Base-by-base conservation (phyloP, 2,888 invertebrate genomes). In the Allacma fusca region DNA sequence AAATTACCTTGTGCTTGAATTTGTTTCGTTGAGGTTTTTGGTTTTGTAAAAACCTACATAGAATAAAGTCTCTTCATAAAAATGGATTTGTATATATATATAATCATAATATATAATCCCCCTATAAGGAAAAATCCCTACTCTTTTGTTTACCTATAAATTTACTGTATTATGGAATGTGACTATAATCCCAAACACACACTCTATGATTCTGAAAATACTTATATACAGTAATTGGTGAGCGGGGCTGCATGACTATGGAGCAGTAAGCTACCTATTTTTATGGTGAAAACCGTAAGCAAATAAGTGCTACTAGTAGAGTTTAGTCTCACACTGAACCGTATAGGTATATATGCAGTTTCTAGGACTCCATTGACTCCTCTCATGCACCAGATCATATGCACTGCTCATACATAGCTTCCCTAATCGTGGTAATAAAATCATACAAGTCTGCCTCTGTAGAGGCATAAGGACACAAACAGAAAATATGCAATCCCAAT, bases 401-500 rank as follows among this genome's bases (percentile, higher is more conserved):
- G 50, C 19, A 50, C 40, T 40, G 7, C 5, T 19, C n/a, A 1
- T 50, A 5, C 19, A 50, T 50, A 50, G 7, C 50, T n/a, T 13
- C 19, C 50, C 50, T 50, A 50, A 50, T 50, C 50, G 9, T 2
- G 2, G 50, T 50, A 50, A 50, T 50, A 50, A 50, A 50, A 50
- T 50, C 50, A 50, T 50, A 50, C 50, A 50, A 50, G n/a, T 50
- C 50, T 50, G 50, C 50, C 50, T 50, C 50, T 50, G 5, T 50
- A 50, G 4, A 50, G 19, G 62, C 26, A 62, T 62, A 12, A 62
- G 62, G 62, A 62, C 62, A 26, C 26, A 75, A 65, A 65, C 50
- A 67, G 57, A 73, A 75, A 75, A 64, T 65, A 40, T 75, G 75
- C 75, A 75, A 75, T 34, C 34, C 26, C 21, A 72, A 77, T 44